Percentiles rank a stretch among this genome's conserved stretches.
phyloP scores from a whole-genome alignment of 2,113 vertebrate species.

The Dromiciops gliroides region DNA sequence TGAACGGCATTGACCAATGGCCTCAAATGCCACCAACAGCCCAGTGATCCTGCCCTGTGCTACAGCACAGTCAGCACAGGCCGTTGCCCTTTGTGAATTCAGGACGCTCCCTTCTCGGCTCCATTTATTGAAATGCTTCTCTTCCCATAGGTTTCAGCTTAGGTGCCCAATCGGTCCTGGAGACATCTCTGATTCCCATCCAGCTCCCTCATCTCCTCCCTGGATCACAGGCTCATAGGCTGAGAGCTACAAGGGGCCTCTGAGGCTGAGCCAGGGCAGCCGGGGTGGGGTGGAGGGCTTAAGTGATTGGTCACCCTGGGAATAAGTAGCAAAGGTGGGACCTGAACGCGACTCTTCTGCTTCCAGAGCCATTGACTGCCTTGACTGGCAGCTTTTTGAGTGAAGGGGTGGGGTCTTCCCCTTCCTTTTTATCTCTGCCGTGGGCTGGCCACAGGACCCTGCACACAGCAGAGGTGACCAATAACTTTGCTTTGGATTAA shows the following conservation, averaged over 20 bases:
- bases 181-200: neutral
- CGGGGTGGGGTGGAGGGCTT: too few relatives aligned
- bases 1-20: neutral
- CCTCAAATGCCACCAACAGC: neutral
- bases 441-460: too few relatives aligned
- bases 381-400: neutral
- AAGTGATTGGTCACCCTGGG: too few relatives aligned
- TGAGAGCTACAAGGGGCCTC: neutral
- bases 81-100: too few relatives aligned
- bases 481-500: neutral
- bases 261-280: too few relatives aligned
- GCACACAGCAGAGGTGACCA: neutral
- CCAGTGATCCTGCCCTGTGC: neutral
- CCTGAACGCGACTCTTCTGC: neutral
- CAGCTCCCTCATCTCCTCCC: neutral
- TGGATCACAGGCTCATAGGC: neutral
- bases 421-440: neutral
- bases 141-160: too few relatives aligned
- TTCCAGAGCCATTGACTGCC: neutral
- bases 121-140: neutral
- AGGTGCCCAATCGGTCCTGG: neutral
- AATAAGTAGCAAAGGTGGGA: too few relatives aligned
- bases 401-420: neutral
- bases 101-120: neutral
- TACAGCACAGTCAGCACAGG: too few relatives aligned